Evolutionary conservation across 2,888 invertebrate genomes (phyloP), one percentile per base, ranked within the genome.

Genomic region (Agapetus fuscipes): DNA sequence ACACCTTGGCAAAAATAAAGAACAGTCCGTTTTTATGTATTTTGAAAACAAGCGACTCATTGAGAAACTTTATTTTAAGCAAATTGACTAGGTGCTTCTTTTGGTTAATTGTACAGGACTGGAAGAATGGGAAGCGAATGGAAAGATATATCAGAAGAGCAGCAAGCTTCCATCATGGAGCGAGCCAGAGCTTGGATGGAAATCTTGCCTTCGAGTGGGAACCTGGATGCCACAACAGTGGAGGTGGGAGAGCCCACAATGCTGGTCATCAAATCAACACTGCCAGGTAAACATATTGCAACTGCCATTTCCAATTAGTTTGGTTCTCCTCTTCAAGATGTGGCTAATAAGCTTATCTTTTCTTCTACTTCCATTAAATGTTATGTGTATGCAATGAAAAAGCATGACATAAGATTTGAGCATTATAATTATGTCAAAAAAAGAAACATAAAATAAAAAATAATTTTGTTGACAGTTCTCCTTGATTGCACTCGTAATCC

Each of bases 151-250:
- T 64, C 64, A 41, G 43, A 58, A 32, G 66, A 71, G 51, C 71
- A 57, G 54, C 66, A 66, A 24, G 69, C 61, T 40, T 59, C 56
- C 58, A 53, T 62, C 54, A 52, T 71, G 68, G 66, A 64, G 33
- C 66, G 72, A 3, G 77, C 82, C 1, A 66, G 79, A 34, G 80
- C 82, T 28, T 83, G 83, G 83, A 73, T 84, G 68, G 81, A 83
- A 54, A 67, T 84, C 49, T 68, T 72, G 1, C 69, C 69, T 0
- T 62, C 61, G 0, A 54, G 54, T 2, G 55, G 60, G 1, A 57
- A 59, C 12, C 50, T 53, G 7, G 72, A 74, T 48, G 68, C 71
- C 1, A 70, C 63, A 9, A 72, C 73, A 3, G 76, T 83, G 6
- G 78, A 80, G 60, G 83, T 83, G 33, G 83, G 83, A 9, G 80